Evolutionary conservation across 1,140 invertebrate genomes (phyloP), one percentile per base, ranked within the genome.

Genomic region (Hylaeus volcanicus): DNA sequence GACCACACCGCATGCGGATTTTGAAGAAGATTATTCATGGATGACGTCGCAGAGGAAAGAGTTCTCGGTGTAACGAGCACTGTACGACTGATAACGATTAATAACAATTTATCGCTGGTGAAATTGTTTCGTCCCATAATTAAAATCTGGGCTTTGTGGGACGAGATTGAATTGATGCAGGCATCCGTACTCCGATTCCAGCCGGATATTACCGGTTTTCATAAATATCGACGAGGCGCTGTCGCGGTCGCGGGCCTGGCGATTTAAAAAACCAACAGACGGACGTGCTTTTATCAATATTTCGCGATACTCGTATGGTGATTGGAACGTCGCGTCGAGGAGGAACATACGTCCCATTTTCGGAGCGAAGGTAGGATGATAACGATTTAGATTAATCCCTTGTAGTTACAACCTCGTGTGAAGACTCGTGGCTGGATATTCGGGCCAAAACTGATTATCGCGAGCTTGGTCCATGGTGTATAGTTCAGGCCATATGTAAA

Each of bases 91-190:
- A 61, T 61, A 61, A 78, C 69, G 53, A 80, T 83, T 85, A 84
- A 85, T 80, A 75, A 81, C 82, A 79, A 81, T 85, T 85, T 84
- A 85, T 85, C 82, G 55, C 37, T 61, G 48, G 56, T 39, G 39
- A 56, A 74, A 85, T 84, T 79, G 77, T 81, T 81, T 73, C 65
- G 68, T 81, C 58, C 48, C 68, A 63, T 81, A 75, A 85, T 81
- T 71, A 85, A 84, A 85, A 85, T 81, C 45, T 41, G 37, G 70
- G 63, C 66, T 65, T 71, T 66, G 63, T 70, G 66, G 70, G 60
- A 45, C 53, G 72, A 75, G 71, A 79, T 80, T 84, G 82, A 84
- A 84, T 84, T 64, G 77, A 84, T 71, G 82, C 70, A 66, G 72
- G 72, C 51, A 37, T 48, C 14, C 51, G 41, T 48, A 55, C 61